Conservation (phyloP, 2,888 invertebrate species). For the Schizotus pectinicornis region DNA sequence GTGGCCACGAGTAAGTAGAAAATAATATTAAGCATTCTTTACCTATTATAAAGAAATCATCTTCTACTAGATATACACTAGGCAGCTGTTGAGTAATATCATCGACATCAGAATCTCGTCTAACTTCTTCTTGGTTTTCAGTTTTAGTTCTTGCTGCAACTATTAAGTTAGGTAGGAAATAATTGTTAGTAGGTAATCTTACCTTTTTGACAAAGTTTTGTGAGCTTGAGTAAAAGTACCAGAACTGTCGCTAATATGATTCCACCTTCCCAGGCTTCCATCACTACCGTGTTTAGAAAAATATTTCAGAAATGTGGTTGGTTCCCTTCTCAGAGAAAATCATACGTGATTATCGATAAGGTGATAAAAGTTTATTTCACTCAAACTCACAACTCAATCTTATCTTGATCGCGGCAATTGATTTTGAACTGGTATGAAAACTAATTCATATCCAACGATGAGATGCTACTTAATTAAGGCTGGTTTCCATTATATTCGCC, state of each 20-base stretch:
- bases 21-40: neutral
- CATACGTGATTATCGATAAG: too few relatives aligned
- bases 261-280: neutral
- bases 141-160: neutral
- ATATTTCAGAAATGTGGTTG: neutral
- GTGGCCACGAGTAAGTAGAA: too few relatives aligned
- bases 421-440: too few relatives aligned
- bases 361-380: too few relatives aligned
- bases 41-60: neutral
- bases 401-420: too few relatives aligned
- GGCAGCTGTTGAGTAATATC: neutral
- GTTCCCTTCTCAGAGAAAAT: too few relatives aligned
- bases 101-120: neutral
- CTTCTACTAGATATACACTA: neutral
- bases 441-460: too few relatives aligned
- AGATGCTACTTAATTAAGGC: too few relatives aligned
- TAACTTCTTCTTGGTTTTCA: neutral
- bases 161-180: neutral
- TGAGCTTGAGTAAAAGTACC: neutral
- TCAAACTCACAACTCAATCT: too few relatives aligned
- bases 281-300: neutral
- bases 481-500: too few relatives aligned
- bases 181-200: neutral
- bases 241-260: neutral
- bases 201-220: neutral